Evolutionary conservation across 1,140 invertebrate genomes (phyloP), one percentile per base, ranked within the genome.

Genomic region (Apocrypta bakeri): DNA sequence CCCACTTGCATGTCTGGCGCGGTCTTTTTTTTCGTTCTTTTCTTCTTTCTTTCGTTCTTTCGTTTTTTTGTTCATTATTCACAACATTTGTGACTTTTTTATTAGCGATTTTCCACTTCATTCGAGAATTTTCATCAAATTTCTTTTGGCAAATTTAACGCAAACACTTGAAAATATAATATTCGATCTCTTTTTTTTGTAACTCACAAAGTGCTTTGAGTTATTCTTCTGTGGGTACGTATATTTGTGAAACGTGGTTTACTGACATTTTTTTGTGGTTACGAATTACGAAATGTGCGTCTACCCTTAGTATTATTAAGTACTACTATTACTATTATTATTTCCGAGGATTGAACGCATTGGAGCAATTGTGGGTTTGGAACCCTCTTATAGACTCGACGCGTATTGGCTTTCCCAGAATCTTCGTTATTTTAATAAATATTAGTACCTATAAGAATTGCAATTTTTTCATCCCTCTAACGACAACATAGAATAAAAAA

Each of bases 21-120:
- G 48, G 64, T 83, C 76, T 71, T 79, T 64, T 71, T 68, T 63
- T 27, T 24, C 40, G 48, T 31, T 79, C 42, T 29, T 17, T 33
- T 33, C 72, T 81, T 69, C 66, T 68, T 73, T 79, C 76, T 64
- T 21, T 24, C 25, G 12, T 48, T n/a, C 27, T 21, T 12, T 56
- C 17, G 1, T 66, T 14, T 6, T 11, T 56, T 71, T 61, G 56
- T 42, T 48, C 2, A 7, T 4, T 48, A 14, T 61, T 29, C 7
- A 21, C 48, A 6, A 0, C 7, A 17, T 56, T 56, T 56, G n/a
- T 42, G 17, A 11, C 21, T 48, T 48, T 48, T 1, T 48, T 48
- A 17, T 17, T 1, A 17, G 14, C 21, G 6, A 48, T 17, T 48
- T 48, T 48, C 21, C 4, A 17, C 14, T 48, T 48, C 4, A 37